phyloP scores from a whole-genome alignment of 37 sponge, comb jelly and placozoan genomes.

The Cliona cf. orientalis region DNA sequence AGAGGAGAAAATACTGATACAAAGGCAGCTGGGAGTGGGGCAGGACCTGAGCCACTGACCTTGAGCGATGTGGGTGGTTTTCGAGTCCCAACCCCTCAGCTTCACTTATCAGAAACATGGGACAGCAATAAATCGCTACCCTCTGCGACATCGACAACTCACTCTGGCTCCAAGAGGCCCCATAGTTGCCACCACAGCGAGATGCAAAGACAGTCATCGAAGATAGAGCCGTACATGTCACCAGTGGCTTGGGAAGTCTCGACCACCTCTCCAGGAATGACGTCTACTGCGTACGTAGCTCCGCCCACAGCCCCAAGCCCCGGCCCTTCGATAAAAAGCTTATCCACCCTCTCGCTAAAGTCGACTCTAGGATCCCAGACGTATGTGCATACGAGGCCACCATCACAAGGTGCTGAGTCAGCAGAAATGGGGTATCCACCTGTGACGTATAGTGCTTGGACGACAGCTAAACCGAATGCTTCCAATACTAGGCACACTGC shows the following conservation, averaged over 20 bases:
- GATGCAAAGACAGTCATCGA: background rate
- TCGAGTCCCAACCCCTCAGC: constrained; percentile 20
- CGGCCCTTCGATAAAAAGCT: background rate
- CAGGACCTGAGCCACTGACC: too few species aligned
- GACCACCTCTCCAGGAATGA: background rate
- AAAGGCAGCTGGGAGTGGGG: too few species aligned
- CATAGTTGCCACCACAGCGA: constrained; percentile 26
- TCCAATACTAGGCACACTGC: constrained; percentile 3
- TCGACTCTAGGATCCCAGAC: too few species aligned
- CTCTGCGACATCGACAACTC: too few species aligned
- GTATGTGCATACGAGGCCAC: background rate
- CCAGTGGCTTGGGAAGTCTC: background rate
- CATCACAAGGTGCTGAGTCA: background rate
- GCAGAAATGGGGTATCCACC: background rate
- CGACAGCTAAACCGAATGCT: background rate
- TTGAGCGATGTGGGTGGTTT: too few species aligned
- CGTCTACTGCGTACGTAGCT: background rate
- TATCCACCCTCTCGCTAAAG: background rate
- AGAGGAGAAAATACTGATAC: too few species aligned
- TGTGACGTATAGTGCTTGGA: constrained; percentile 27
- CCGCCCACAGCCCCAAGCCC: background rate
- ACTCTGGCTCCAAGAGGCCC: background rate
- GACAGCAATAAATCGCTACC: constrained; percentile 12
- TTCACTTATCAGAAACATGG: constrained; percentile 28
- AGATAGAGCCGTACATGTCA: constrained; percentile 20